These are phyloP conservation scores for Hyperopisus bebe DNA, from an alignment of 2,113 vertebrate genomes.

Conservation along the genomic window DNA sequence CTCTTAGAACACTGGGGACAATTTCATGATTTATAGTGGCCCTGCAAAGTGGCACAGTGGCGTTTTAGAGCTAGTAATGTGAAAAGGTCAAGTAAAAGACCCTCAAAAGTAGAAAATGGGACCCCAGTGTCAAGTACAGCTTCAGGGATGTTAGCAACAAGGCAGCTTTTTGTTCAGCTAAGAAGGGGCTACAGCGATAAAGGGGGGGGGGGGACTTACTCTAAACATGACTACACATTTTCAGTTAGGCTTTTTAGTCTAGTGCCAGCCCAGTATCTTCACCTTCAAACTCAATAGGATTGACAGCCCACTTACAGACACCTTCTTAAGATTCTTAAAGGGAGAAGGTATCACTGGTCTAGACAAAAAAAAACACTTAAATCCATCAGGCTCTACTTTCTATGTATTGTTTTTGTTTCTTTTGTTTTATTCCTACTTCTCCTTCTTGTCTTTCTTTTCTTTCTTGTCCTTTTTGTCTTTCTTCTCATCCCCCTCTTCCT, in stretches of 20 bases:
- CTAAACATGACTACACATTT: background rate
- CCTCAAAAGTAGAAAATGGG: background rate
- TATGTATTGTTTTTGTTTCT: background rate
- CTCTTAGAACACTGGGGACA: background rate
- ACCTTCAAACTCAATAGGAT: background rate
- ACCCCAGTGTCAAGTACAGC: background rate
- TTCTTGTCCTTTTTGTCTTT: conserved; percentile 58
- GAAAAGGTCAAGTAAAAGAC: background rate
- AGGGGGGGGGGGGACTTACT: background rate
- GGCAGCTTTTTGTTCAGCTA: background rate
- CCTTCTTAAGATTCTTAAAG: background rate
- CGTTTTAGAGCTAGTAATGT: background rate
- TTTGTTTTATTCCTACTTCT: background rate
- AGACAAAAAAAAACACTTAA: background rate
- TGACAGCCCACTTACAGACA: background rate
- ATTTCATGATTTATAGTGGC: background rate
- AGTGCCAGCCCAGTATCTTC: background rate
- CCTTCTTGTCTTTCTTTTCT: background rate
- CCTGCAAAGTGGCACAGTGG: background rate
- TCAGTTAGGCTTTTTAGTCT: background rate
- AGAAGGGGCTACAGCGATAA: background rate
- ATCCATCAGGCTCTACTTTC: background rate
- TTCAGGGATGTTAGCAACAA: background rate
- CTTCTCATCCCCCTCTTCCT: conserved; percentile 23
- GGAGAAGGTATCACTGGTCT: background rate